phyloP scores from a whole-genome alignment of 2,797 vertebrate genomes.

The Pipistrellus pygmaeus region DNA sequence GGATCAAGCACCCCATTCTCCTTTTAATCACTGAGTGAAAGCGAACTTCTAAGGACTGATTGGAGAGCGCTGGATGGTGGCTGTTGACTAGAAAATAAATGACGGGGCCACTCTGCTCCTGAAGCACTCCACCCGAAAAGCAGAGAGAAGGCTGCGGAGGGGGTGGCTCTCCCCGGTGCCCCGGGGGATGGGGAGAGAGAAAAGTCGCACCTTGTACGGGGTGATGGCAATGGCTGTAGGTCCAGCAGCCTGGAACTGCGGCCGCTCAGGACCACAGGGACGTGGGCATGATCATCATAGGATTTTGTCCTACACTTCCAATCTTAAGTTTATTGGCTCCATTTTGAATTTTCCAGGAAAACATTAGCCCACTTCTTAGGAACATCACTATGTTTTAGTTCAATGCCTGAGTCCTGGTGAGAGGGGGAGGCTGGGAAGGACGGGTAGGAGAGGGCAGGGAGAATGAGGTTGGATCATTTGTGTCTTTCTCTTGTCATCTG shows the following conservation, averaged over 20 bases:
- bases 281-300: neutral
- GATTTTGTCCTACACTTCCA: neutral
- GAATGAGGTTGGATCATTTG: neutral
- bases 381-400: neutral
- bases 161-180: no score
- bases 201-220: neutral
- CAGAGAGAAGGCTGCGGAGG: neutral
- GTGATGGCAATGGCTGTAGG: neutral
- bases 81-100: neutral
- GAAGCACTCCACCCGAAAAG: rapidly evolving
- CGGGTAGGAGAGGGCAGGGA: neutral
- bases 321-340: neutral
- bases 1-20: neutral
- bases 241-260: neutral
- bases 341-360: slow-evolving; percentile 19
- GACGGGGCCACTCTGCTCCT: neutral
- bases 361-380: neutral
- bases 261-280: neutral
- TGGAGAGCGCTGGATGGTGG: neutral
- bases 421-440: neutral
- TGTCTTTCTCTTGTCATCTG: neutral
- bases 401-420: neutral
- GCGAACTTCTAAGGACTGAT: neutral
- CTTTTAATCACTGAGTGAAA: neutral
- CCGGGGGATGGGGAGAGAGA: neutral